These are phyloP conservation scores for Rhorus exstirpatorius DNA, from an alignment of 2,888 invertebrate genomes.

Conservation along the genomic window DNA sequence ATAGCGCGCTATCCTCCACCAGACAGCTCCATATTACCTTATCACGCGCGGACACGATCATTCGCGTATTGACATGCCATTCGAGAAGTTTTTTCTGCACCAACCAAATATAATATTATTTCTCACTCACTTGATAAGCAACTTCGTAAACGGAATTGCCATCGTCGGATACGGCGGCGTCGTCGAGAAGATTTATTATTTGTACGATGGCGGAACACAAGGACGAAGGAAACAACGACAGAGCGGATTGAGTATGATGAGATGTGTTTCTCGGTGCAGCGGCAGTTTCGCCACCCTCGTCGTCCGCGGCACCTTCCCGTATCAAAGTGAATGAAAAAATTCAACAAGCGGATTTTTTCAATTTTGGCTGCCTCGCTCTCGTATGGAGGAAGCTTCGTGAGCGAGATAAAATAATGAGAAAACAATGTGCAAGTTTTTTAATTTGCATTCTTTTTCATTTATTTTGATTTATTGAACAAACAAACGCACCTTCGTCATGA, in stretches of 20 bases:
- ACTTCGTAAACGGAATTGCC: constrained; percentile 99
- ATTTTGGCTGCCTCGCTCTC: background rate
- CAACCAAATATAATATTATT: too few species aligned
- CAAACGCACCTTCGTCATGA: constrained; percentile 92
- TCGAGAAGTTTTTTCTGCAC: too few species aligned
- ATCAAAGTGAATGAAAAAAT: too few species aligned
- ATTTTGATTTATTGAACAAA: constrained; percentile 72
- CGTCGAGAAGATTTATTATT: constrained; percentile 97
- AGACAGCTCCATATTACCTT: constrained; percentile 98
- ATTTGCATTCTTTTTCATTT: background rate
- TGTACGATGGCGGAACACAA: constrained; percentile 98
- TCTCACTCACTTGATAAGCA: constrained; percentile 93
- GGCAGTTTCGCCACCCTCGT: constrained; percentile 88
- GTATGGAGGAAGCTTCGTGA: background rate
- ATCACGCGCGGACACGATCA: too few species aligned
- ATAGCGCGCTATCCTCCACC: constrained; percentile 98
- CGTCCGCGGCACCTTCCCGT: constrained; percentile 87
- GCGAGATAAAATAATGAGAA: background rate
- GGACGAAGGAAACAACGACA: constrained; percentile 98
- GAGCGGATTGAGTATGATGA: constrained; percentile 96
- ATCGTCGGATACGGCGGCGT: constrained; percentile 97
- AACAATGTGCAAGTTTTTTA: background rate
- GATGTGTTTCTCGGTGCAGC: constrained; percentile 90
- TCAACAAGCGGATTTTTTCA: too few species aligned
- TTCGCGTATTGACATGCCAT: too few species aligned